Base-by-base conservation (phyloP, 2,888 invertebrate genomes). In the Chrysopilus asiliformis region DNA sequence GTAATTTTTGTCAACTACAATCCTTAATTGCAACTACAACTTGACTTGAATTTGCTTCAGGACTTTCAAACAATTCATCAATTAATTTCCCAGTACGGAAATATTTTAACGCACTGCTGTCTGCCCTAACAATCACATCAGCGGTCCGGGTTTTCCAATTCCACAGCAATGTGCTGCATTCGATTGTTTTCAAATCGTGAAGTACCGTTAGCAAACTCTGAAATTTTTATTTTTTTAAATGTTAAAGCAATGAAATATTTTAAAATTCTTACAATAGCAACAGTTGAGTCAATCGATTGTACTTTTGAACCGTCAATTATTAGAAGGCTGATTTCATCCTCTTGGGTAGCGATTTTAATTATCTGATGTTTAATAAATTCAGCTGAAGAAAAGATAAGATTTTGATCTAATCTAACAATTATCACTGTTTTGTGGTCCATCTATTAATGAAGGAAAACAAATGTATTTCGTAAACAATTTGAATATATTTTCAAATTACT, bases 331-430 rank as follows among this genome's bases (percentile, higher is more conserved):
- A 71, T 65, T 41, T 64, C 68, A n/a, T 70, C 71, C 12, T 5
- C 5, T 26, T 8, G 75, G 9, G n/a, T 26, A 10, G 75, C 79
- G 64, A 84, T 84, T 52, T 76, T 74, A 41, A 90, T 74, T 43
- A 80, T 72, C 53, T 70, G 67, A 12, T 48, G 45, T 47, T 72
- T 68, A 49, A 87, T 67, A 64, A 72, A 77, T 64, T 85, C 85
- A 1, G 84, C 81, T 4, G 84, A 78, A n/a, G 86, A 80, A 64
- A 83, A 87, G 38, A 76, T 68, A 34, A 87, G 66, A 50, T 76
- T 74, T 47, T 79, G 75, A 54, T 76, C 76, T 34, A 84, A 76
- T 39, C 68, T 70, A 28, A 80, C 74, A 47, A 79, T 54, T 48
- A 74, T 65, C 7, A 70, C n/a, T n/a, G n/a, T n/a, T n/a, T n/a